Evolutionary conservation across 2,888 invertebrate genomes (phyloP).

Genomic region (Sepioteuthis lessoniana): DNA sequence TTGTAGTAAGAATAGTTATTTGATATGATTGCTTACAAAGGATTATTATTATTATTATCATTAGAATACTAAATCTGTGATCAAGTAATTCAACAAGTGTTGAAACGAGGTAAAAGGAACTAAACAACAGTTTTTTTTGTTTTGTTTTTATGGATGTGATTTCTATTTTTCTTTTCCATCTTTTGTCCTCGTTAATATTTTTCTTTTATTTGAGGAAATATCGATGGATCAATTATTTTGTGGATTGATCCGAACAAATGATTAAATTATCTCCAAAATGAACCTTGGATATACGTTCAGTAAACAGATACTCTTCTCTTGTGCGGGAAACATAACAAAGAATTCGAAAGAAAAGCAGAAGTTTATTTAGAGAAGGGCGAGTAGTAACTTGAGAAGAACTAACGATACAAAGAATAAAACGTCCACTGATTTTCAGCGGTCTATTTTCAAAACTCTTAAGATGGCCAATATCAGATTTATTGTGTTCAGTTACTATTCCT

Average conservation of each 20-base stretch:
- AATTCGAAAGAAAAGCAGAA: background rate
- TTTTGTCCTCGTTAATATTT: background rate
- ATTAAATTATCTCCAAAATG: background rate
- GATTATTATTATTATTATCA: no score
- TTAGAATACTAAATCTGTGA: no score
- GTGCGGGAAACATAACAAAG: background rate
- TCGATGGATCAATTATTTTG: background rate
- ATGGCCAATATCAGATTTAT: background rate
- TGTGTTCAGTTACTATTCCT: background rate
- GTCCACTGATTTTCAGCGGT: background rate
- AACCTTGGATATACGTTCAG: background rate
- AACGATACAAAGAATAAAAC: background rate
- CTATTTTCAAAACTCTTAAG: slow-evolving; percentile 23
- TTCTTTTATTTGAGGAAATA: background rate
- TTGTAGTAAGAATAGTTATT: no score
- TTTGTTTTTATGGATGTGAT: background rate
- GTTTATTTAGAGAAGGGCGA: background rate
- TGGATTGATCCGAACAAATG: background rate
- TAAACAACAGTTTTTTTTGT: background rate
- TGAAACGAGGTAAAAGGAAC: no score
- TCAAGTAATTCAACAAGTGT: no score
- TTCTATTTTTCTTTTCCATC: background rate
- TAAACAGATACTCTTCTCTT: background rate
- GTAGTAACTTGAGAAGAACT: background rate
- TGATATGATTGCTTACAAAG: no score